phyloP scores from a whole-genome alignment of 2,888 invertebrate genomes.

The Hesperia comma region DNA sequence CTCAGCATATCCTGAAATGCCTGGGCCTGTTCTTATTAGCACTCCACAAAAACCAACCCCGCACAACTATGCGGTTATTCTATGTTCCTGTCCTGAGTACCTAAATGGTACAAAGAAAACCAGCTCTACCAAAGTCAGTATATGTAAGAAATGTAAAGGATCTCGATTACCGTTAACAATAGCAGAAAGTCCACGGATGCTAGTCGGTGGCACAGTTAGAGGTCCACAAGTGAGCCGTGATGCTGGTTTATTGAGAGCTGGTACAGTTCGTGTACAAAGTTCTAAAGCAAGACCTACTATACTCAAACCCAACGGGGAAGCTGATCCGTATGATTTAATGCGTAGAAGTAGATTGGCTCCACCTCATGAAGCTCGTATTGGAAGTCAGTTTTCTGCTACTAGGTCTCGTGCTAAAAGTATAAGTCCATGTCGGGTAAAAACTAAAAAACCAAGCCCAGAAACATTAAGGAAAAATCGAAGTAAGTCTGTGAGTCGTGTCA shows the following conservation, averaged over 20 bases:
- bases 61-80: conserved; percentile 88
- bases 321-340: conserved; percentile 93
- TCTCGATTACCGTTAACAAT: conserved; percentile 88
- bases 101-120: conserved; percentile 89
- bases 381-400: conserved; percentile 78
- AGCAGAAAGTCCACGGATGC: conserved; percentile 82
- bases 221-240: conserved; percentile 77
- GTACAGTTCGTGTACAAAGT: conserved; percentile 86
- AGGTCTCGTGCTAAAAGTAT: conserved; percentile 82
- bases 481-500: conserved; percentile 77
- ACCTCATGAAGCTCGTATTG: conserved; percentile 83
- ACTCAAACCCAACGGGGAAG: conserved; percentile 83
- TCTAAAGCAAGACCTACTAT: conserved; percentile 86
- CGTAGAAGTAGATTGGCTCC: conserved; percentile 89
- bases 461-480: conserved; percentile 71
- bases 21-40: conserved; percentile 78
- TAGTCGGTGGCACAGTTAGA: conserved; percentile 86
- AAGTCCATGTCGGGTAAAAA: conserved; percentile 83
- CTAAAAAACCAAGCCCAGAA: conserved; percentile 78
- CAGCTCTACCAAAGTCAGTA: conserved; percentile 88
- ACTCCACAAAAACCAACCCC: conserved; percentile 83
- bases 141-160: conserved; percentile 93
- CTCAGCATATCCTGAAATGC: conserved; percentile 74
- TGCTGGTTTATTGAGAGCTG: conserved; percentile 80
- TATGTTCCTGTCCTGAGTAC: conserved; percentile 93